These are phyloP conservation scores for Drosophila subquinaria DNA, from an alignment of 2,888 invertebrate species.

Conservation along the genomic window DNA sequence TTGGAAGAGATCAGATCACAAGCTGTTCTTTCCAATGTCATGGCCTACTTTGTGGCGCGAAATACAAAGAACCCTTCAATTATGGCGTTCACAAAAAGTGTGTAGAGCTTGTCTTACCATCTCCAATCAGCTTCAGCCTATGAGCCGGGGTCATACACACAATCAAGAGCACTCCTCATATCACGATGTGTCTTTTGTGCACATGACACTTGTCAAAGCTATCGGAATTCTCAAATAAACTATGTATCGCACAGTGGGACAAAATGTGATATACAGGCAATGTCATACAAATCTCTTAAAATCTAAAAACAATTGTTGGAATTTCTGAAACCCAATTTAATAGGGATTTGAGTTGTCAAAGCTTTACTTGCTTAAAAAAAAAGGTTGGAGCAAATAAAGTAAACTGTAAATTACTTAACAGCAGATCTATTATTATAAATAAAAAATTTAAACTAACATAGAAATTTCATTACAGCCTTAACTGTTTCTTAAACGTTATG, in stretches of 20 bases:
- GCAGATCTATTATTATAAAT: neutral
- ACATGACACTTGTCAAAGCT: slow-evolving; percentile 78
- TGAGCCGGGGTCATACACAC: slow-evolving; percentile 47
- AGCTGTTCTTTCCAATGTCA: slow-evolving; percentile 13
- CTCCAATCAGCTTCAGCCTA: slow-evolving; percentile 34
- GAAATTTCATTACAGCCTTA: neutral
- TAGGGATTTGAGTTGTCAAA: neutral
- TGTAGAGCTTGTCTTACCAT: slow-evolving; percentile 13
- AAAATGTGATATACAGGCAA: neutral
- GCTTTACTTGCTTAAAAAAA: neutral
- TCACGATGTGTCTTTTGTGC: slow-evolving; percentile 68
- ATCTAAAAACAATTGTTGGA: neutral
- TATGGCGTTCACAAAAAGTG: slow-evolving; percentile 47
- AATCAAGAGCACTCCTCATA: slow-evolving; percentile 39
- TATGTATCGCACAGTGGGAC: slow-evolving; percentile 38
- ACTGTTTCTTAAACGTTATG: neutral
- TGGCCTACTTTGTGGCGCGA: slow-evolving; percentile 30
- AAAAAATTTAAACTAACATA: neutral
- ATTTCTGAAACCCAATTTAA: neutral
- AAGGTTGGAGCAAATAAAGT: too few relatives aligned
- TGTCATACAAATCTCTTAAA: neutral
- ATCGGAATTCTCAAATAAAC: slow-evolving; percentile 71
- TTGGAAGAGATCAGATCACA: slow-evolving; percentile 56
- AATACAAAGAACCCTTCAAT: slow-evolving; percentile 64
- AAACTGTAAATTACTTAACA: neutral